Conservation (phyloP, 2,888 invertebrate genomes). For the Alentia gelatinosa region DNA sequence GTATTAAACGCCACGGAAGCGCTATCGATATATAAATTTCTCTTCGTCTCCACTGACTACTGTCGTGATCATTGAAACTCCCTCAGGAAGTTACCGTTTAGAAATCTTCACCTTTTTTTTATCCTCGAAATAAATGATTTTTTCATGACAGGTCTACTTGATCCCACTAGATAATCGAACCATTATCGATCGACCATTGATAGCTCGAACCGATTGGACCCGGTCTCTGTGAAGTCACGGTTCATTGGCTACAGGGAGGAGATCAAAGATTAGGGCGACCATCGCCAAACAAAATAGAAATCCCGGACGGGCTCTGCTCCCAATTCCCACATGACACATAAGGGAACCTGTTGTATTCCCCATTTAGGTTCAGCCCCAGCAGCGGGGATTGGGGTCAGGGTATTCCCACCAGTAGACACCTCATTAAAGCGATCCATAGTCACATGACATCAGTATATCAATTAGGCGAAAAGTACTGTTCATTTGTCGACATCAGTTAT, state of each 20-base stretch:
- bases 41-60: neutral
- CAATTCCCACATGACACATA: neutral
- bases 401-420: neutral
- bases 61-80: neutral
- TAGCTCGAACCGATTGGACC: neutral
- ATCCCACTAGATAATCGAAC: neutral
- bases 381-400: neutral
- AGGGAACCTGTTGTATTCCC: neutral
- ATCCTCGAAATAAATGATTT: neutral
- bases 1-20: neutral
- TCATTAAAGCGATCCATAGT: neutral
- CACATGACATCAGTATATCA: neutral
- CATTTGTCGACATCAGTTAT: neutral
- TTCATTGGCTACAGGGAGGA: neutral
- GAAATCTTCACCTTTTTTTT: neutral
- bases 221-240: neutral
- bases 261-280: neutral
- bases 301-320: neutral
- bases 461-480: neutral
- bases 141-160: neutral
- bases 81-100: neutral
- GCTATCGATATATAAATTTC: neutral
- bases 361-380: neutral
- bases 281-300: neutral
- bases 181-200: neutral